Evolutionary conservation across 1,140 invertebrate species (phyloP).

Genomic region (Phenacoccus solenopsis): DNA sequence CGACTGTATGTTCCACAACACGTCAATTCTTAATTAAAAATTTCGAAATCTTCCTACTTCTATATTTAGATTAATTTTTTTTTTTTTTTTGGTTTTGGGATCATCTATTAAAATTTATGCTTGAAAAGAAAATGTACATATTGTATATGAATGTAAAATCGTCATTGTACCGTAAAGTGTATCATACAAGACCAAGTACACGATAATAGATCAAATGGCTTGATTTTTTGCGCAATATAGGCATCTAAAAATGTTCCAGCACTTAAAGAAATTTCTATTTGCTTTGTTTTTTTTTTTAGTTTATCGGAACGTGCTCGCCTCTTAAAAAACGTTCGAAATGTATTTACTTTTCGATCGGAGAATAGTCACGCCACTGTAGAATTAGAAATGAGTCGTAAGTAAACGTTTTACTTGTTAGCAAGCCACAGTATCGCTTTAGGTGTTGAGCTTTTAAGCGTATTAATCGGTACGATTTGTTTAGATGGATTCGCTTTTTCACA

Average conservation of each 20-base stretch:
- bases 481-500: slow-evolving; percentile 98
- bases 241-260: too few species aligned
- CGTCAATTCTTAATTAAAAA: too few species aligned
- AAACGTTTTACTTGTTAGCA: neutral
- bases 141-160: neutral
- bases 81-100: neutral
- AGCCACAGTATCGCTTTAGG: neutral
- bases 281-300: slow-evolving; percentile 44
- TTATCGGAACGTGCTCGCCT: slow-evolving; percentile 89
- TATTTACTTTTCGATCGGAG: slow-evolving; percentile 60
- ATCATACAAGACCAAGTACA: too few species aligned
- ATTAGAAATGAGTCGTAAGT: slow-evolving; percentile 86
- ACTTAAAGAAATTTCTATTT: too few species aligned
- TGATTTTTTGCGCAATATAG: slow-evolving; percentile 20
- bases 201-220: slow-evolving; percentile 7
- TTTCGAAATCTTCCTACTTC: neutral
- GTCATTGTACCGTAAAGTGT: neutral
- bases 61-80: neutral
- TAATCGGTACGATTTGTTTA: slow-evolving; percentile 35
- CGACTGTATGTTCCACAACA: too few species aligned
- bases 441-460: neutral
- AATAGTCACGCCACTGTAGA: slow-evolving; percentile 51
- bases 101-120: neutral
- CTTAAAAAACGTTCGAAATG: slow-evolving; percentile 81
- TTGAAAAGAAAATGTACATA: too few species aligned